Evolutionary conservation across 2,797 vertebrate genomes (phyloP), one percentile per base, ranked within the genome.

Genomic region (Synanceia verrucosa): DNA sequence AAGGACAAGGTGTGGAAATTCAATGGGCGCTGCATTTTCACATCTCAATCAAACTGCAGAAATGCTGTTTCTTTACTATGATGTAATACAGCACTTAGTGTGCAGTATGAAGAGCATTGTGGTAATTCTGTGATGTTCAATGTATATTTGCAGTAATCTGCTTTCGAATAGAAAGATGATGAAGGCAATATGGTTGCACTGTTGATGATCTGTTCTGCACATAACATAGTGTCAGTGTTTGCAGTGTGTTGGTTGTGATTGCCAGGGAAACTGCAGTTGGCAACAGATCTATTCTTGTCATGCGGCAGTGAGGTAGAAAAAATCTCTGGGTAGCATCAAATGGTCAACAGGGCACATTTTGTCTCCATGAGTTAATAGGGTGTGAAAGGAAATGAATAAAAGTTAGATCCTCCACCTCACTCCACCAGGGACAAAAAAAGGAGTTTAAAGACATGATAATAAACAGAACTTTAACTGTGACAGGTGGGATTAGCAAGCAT

Each of bases 371-470:
- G 87, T 89, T 93, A 93, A 94, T 93, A 93, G 82, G 84, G 85
- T 91, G 86, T 91, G 89, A 93, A 90, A 91, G 82, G 75, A 92
- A 76, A 79, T 87, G 89, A 91, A 90, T 82, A 89, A 73, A 79
- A 86, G 90, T 90, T 77, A 62, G 78, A 67, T 79, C 76, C 70
- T 76, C 82, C 47, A 78, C 55, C 68, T 82, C 47, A 78, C 55
- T 70, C 76, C 73, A 82, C 59, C 65, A 33, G 69, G 53, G 57
- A 57, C 78, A 63, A 64, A 78, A 19, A 80, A 76, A 85, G 41
- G 66, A 76, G 70, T 73, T 48, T 64, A 64, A 85, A 81, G 82
- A 72, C 86, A 78, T 82, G 86, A 85, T 82, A 72, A 87, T 71
- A 82, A 84, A 83, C 55, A 65, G 73, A 81, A 86, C 67, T 61